Evolutionary conservation across 2,113 vertebrate genomes (phyloP).

Genomic region (Petrocephalus microphthalmus): DNA sequence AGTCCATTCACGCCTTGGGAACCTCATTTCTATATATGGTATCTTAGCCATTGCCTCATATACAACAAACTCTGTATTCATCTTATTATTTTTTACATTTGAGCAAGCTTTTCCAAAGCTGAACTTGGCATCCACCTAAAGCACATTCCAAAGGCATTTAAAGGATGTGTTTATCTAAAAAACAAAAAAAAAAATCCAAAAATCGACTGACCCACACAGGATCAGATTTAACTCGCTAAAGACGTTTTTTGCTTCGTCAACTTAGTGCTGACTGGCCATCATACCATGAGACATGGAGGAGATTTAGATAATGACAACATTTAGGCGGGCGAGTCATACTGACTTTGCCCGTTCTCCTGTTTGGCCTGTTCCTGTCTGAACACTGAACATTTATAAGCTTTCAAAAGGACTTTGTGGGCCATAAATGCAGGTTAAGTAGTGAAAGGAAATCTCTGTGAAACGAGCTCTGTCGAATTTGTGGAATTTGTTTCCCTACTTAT

Average conservation of each 20-base stretch:
- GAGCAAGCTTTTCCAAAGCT: neutral
- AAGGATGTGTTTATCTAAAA: neutral
- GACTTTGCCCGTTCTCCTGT: neutral
- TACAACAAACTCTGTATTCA: neutral
- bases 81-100: neutral
- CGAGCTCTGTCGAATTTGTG: neutral
- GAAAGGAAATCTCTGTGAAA: neutral
- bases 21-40: neutral
- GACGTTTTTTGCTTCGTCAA: neutral
- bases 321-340: neutral
- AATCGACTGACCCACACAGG: neutral
- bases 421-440: neutral
- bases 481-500: neutral
- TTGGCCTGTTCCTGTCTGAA: neutral
- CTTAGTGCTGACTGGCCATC: neutral
- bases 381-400: neutral
- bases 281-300: neutral
- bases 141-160: neutral
- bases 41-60: neutral
- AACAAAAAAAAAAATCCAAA: neutral
- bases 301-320: neutral
- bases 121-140: neutral
- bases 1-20: neutral
- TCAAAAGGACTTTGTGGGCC: conserved; percentile 8
- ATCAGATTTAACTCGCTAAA: neutral